Percentiles rank a stretch among this genome's conserved stretches.
These are phyloP conservation scores for Oryzias dopingdopingensis DNA, from an alignment of 2,797 vertebrate species.

Conservation along the genomic window DNA sequence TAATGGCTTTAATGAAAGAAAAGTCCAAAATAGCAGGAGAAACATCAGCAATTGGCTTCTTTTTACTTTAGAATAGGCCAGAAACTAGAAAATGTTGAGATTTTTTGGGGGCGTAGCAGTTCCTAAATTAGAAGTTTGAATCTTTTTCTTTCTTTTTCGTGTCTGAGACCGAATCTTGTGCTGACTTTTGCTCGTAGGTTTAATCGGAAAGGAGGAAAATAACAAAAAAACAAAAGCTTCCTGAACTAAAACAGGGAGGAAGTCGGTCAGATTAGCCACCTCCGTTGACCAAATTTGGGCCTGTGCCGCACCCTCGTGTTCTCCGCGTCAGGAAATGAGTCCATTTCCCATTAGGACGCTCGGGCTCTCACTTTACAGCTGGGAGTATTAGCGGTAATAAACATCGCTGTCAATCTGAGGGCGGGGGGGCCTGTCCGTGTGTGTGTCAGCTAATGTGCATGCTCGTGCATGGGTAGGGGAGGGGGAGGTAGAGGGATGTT, in stretches of 20 bases:
- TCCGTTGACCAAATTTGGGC: conserved; percentile 61
- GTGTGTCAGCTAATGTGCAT: conserved; percentile 17
- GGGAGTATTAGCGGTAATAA: conserved; percentile 73
- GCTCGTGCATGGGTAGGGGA: background rate
- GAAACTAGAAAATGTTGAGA: background rate
- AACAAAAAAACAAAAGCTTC: conserved; percentile 13
- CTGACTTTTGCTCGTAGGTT: no score
- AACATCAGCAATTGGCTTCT: conserved; percentile 29
- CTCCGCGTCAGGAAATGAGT: conserved; percentile 68
- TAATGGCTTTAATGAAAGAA: conserved; percentile 72
- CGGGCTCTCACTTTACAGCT: conserved; percentile 64
- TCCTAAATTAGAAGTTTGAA: no score
- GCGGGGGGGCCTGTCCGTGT: conserved; percentile 18
- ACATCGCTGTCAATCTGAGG: conserved; percentile 69
- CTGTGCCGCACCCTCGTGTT: conserved; percentile 55
- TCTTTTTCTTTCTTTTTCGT: no score
- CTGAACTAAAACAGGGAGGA: conserved; percentile 11
- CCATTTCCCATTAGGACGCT: conserved; percentile 70
- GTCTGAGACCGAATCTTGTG: no score
- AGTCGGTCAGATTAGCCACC: conserved; percentile 45
- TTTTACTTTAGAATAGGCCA: background rate
- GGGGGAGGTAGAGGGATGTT: conserved; percentile 33
- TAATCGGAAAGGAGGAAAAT: conserved; percentile 14
- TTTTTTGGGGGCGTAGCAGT: no score
- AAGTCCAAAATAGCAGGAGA: conserved; percentile 69